Evolutionary conservation across 2,797 vertebrate genomes (phyloP).

Genomic region (Manis pentadactyla): DNA sequence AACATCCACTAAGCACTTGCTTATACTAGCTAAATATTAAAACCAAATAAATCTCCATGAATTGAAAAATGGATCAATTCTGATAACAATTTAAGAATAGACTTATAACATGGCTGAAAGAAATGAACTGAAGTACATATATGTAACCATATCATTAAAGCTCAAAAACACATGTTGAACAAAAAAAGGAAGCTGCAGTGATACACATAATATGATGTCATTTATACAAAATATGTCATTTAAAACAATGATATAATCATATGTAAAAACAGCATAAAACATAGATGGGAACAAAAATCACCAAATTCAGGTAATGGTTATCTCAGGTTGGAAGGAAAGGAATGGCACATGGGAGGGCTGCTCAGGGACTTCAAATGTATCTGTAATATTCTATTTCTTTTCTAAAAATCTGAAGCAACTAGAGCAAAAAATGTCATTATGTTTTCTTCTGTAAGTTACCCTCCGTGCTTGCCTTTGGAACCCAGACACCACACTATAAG

Average conservation of each 20-base stretch:
- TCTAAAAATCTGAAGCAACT: conserved; percentile 30
- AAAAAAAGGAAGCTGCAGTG: background rate
- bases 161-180: background rate
- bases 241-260: conserved; percentile 9
- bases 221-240: background rate
- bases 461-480: conserved; percentile 20
- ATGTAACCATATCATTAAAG: background rate
- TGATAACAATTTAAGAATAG: conserved; percentile 3
- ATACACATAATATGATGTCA: background rate
- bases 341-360: background rate
- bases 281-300: conserved; percentile 1
- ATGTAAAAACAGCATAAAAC: background rate
- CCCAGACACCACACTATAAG: background rate
- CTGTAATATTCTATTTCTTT: background rate
- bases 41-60: conserved; percentile 38
- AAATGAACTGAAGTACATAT: background rate
- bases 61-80: conserved; percentile 17
- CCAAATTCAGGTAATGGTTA: background rate
- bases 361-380: background rate
- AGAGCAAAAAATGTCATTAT: background rate
- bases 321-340: background rate
- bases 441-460: background rate
- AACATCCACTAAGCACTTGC: conserved; percentile 46
- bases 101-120: conserved; percentile 2
- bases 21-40: conserved; percentile 18